Evolutionary conservation across 2,113 vertebrate species (phyloP).

Genomic region (Tricholaema leucomelas): DNA sequence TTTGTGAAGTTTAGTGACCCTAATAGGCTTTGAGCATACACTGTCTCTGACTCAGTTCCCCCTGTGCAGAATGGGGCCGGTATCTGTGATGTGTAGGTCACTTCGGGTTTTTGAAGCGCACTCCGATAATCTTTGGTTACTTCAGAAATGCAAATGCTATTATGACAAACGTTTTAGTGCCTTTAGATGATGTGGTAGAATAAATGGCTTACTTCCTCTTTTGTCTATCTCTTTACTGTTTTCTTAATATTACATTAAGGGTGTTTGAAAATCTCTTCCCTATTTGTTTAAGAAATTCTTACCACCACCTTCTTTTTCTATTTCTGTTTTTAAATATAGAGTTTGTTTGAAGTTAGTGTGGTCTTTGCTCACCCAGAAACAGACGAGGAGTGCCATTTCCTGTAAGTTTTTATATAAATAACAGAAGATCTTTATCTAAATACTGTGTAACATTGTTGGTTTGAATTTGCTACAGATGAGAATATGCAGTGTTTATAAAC

Average conservation of each 20-base stretch:
- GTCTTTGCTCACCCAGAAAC: conserved; percentile 91
- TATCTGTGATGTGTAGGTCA: not conserved
- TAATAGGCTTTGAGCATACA: conserved; percentile 39
- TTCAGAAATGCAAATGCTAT: conserved; percentile 14
- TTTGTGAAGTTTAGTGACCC: conserved; percentile 13
- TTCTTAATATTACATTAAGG: not conserved
- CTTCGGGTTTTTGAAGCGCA: not conserved
- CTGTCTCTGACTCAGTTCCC: conserved; percentile 12
- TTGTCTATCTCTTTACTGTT: conserved; percentile 9
- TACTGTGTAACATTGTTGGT: conserved; percentile 51
- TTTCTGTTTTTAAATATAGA: conserved; percentile 75
- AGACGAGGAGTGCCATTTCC: conserved; percentile 91
- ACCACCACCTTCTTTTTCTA: not conserved
- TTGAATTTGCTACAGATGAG: conserved; percentile 43
- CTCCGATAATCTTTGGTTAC: not conserved
- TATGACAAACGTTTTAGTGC: not conserved
- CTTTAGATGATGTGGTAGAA: not conserved
- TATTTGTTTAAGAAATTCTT: conserved; percentile 50
- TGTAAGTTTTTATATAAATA: conserved; percentile 84
- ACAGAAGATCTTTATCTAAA: conserved; percentile 52
- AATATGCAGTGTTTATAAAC: conserved; percentile 21
- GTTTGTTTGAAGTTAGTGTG: conserved; percentile 90
- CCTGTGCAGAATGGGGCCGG: not conserved
- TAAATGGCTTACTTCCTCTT: not conserved
- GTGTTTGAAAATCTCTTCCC: conserved; percentile 23